Percentiles rank a stretch among this genome's conserved stretches.
Evolutionary conservation across 2,113 vertebrate species (phyloP).

Genomic region (Xenopus tropicalis): DNA sequence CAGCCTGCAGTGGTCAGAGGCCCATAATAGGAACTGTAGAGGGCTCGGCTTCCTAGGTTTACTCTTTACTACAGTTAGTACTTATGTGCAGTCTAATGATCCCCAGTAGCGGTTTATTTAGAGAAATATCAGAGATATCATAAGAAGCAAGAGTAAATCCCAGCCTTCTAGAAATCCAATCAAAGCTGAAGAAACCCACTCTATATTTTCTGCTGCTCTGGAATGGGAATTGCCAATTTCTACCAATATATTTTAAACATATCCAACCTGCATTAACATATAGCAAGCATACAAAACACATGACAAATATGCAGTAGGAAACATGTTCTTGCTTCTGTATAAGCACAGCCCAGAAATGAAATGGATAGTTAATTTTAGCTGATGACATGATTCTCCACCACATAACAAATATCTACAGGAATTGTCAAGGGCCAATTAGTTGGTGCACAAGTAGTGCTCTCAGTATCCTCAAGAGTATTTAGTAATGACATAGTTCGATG

Average conservation of each 20-base stretch:
- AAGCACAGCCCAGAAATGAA: conserved; percentile 49
- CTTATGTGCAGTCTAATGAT: conserved; percentile 46
- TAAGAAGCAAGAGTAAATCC: conserved; percentile 56
- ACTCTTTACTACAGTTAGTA: conserved; percentile 19
- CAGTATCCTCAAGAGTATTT: conserved; percentile 52
- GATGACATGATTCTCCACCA: conserved; percentile 67
- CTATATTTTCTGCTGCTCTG: conserved; percentile 55
- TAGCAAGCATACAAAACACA: conserved; percentile 50
- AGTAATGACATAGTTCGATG: conserved; percentile 54
- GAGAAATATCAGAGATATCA: conserved; percentile 55
- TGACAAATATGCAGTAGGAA: conserved; percentile 45
- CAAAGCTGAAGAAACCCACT: conserved; percentile 65
- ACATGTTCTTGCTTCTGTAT: conserved; percentile 50
- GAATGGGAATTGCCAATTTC: conserved; percentile 50
- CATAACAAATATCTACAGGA: conserved; percentile 60
- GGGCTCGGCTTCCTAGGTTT: conserved; percentile 1
- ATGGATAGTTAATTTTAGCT: conserved; percentile 65
- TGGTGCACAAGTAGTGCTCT: conserved; percentile 52
- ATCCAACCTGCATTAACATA: conserved; percentile 31
- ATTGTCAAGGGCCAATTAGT: conserved; percentile 59
- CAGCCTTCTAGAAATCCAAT: conserved; percentile 64
- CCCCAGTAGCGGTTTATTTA: conserved; percentile 64
- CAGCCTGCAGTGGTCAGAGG: too few relatives aligned
- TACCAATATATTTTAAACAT: conserved; percentile 56
- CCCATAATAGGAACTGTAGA: neutral